These are phyloP conservation scores for Drosophila seguyi DNA, from an alignment of 1,140 invertebrate genomes.

Conservation along the genomic window DNA sequence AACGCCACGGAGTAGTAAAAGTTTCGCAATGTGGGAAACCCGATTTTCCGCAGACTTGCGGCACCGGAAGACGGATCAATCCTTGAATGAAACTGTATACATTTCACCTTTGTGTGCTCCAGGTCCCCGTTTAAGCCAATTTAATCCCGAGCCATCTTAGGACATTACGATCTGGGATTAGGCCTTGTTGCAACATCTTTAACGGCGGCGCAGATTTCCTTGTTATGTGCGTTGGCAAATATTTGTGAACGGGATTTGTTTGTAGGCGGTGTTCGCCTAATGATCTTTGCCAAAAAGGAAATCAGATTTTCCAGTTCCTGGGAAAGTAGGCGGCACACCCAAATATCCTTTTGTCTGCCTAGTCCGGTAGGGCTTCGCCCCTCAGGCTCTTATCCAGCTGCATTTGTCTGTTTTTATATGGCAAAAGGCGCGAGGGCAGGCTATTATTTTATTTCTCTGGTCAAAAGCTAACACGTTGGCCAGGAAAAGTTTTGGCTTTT, in stretches of 20 bases:
- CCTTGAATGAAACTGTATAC: conserved; percentile 36
- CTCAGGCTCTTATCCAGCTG: conserved; percentile 11
- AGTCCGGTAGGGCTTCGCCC: background rate
- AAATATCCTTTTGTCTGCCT: conserved; percentile 37
- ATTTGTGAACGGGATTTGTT: conserved; percentile 59
- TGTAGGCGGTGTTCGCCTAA: conserved; percentile 49
- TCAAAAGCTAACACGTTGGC: background rate
- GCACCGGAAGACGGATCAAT: conserved; percentile 65
- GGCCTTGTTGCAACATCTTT: conserved; percentile 76
- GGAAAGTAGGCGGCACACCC: conserved; percentile 35
- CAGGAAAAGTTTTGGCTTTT: background rate
- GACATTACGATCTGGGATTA: conserved; percentile 64
- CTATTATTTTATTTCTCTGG: conserved; percentile 8
- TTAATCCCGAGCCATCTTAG: conserved; percentile 70
- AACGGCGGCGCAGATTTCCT: conserved; percentile 46
- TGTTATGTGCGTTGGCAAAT: conserved; percentile 57
- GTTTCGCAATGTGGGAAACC: conserved; percentile 25
- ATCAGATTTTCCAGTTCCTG: conserved; percentile 37
- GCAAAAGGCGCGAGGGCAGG: background rate
- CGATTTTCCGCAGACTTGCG: conserved; percentile 49
- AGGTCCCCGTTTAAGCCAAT: conserved; percentile 59
- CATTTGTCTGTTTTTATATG: conserved; percentile 14
- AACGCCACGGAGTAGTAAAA: conserved; percentile 30
- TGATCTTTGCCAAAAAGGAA: conserved; percentile 52
- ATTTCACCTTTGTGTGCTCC: conserved; percentile 62